Base-by-base conservation (phyloP, 92 coral and sea anemone species). In the Heliopora coerulea region DNA sequence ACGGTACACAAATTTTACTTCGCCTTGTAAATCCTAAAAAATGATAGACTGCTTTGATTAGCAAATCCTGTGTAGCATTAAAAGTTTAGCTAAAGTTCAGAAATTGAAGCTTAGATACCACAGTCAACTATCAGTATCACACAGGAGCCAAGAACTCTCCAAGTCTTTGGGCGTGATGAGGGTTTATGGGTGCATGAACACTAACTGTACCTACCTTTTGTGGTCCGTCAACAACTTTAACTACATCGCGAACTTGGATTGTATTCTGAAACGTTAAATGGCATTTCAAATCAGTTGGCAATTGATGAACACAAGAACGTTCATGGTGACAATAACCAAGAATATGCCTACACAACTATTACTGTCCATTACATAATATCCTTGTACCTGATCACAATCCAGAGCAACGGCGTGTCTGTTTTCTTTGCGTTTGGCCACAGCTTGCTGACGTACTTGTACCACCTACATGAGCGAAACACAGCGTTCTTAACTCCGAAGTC, bases 361-460 rank as follows among this genome's bases (percentile, higher is more conserved):
- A n/a, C n/a, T n/a, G n/a, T n/a, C n/a, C n/a, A n/a, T n/a, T n/a
- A n/a, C n/a, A n/a, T n/a, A n/a, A n/a, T n/a, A n/a, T n/a, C n/a
- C n/a, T n/a, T n/a, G 25, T 56, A 90, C 98, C 98, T 93, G 98
- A 49, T 93, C 98, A 69, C 96, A 84, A 83, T 93, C 98, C 68
- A 93, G 63, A 8, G 98, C 98, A 14, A 93, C 96, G 23, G 98
- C 98, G 49, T 89, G 84, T 62, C 81, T 93, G 84, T 93, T 93
- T 65, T 93, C 98, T 72, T 89, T 81, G 46, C 98, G 78, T 69
- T 86, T 85, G 0, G 93, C 91, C 32, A 93, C 98, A 35, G 95
- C 96, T 69, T 93, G 98, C 72, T 93, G 96, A 25, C 91, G 91
- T n/a, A 93, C 95, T 74, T 93, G 98, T 17, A 84, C 68, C 15